Conservation (phyloP, 2,113 vertebrate genomes). For the Dunckerocampus dactyliophorus region DNA sequence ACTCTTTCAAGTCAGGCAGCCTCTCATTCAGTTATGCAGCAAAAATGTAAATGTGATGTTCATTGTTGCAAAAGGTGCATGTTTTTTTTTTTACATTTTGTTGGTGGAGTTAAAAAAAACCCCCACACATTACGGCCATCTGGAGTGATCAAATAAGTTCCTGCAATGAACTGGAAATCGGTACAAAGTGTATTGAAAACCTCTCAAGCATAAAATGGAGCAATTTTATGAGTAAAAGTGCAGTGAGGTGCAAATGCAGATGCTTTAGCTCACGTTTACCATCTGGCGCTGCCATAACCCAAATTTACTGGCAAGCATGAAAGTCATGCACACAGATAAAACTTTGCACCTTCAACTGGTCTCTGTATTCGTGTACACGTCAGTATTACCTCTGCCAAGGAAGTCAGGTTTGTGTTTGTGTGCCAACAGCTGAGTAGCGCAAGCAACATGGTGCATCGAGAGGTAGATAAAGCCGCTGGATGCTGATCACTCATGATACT, state of each 20-base stretch:
- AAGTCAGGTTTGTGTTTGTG: background rate
- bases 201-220: slow-evolving; percentile 12
- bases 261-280: slow-evolving; percentile 1
- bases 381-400: background rate
- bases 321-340: background rate
- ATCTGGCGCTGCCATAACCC: slow-evolving; percentile 11
- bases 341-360: background rate
- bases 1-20: slow-evolving; percentile 11
- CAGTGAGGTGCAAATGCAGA: slow-evolving; percentile 8
- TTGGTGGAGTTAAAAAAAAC: background rate
- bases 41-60: slow-evolving; percentile 2
- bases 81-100: background rate
- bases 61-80: background rate
- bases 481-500: too few species aligned
- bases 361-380: slow-evolving; percentile 4
- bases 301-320: slow-evolving; percentile 5
- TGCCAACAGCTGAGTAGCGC: background rate
- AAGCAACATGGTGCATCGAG: too few species aligned
- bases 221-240: background rate
- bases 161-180: slow-evolving; percentile 2
- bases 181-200: slow-evolving; percentile 8
- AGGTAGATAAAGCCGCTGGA: too few species aligned
- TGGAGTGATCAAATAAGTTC: slow-evolving; percentile 1
- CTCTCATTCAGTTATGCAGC: slow-evolving; percentile 14
- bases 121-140: background rate